Evolutionary conservation across 2,113 vertebrate species (phyloP), one percentile per base, ranked within the genome.

Genomic region (Lepisosteus osseus): DNA sequence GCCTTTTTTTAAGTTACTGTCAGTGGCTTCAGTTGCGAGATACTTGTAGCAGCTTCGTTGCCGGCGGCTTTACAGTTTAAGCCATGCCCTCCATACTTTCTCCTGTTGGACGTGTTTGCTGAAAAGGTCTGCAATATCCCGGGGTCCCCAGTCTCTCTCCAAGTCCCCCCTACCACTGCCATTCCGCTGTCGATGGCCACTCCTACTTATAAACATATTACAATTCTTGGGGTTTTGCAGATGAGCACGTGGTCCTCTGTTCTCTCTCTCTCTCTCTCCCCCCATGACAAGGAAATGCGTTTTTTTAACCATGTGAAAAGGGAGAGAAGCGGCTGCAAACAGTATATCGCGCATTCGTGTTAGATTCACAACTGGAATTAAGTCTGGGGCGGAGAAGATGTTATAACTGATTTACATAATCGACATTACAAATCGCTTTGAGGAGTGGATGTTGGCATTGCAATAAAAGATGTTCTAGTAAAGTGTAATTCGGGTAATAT

Each of bases 121-220:
- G 62, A 44, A 55, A 56, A 43, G 62, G 47, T 67, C 67, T 63
- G 44, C 29, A 29, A 42, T 73, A 71, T 71, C 75, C 66, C 15
- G 45, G 70, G 66, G 29, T 72, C 51, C 69, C 75, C 62, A 29
- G 75, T 74, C 68, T 64, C 54, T 75, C 76, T 65, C 43, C 65
- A 71, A 78, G 69, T 78, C 11, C 29, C 65, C 54, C 62, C 63
- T 44, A 11, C 9, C 5, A 15, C 43, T 54, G 54, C 47, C 59
- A 55, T 13, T 7, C 45, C 40, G 2, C 61, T 41, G 41, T 29
- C 29, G 29, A 77, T 76, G 77, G 82, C 77, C 86, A 83, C 83
- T 79, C 76, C 81, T 61, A 71, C 82, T 79, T 68, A 72, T 71
- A 17, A 41, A 54, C 78, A 78, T 72, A 75, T 78, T 72, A 74